These are phyloP conservation scores for Taphrorychus bicolor DNA, from an alignment of 2,888 invertebrate genomes.

Conservation along the genomic window DNA sequence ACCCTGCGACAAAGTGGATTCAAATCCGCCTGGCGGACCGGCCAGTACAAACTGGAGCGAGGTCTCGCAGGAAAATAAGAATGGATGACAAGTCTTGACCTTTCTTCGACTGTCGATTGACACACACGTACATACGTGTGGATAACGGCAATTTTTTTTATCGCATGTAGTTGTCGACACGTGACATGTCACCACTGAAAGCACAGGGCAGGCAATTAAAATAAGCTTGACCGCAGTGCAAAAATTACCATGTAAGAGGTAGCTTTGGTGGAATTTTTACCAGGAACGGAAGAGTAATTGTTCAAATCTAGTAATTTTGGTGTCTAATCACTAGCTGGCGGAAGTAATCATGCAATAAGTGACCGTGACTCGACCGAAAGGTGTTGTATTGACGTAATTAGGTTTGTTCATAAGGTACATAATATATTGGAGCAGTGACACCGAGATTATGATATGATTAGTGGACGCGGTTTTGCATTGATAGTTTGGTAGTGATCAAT, in stretches of 20 bases:
- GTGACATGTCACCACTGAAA: background rate
- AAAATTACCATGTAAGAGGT: no score
- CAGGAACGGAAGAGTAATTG: background rate
- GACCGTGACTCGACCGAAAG: constrained; percentile 2
- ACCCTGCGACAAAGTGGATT: background rate
- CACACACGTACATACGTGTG: background rate
- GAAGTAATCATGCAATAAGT: constrained; percentile 7
- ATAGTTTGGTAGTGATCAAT: no score
- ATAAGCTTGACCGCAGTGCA: background rate
- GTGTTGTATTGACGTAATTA: background rate
- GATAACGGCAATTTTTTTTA: constrained; percentile 8
- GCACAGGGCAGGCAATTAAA: background rate
- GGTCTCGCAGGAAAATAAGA: constrained; percentile 15
- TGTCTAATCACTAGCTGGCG: background rate
- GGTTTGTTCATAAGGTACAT: background rate
- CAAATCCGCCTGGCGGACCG: background rate
- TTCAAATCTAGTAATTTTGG: background rate
- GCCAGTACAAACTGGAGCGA: constrained; percentile 15
- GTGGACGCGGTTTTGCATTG: no score
- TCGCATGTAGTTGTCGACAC: background rate
- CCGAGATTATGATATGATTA: no score
- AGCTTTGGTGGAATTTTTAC: background rate
- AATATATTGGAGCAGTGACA: background rate
- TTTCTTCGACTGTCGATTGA: no score
- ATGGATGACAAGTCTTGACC: constrained; percentile 11